Percentiles rank a stretch among this genome's conserved stretches.
These are phyloP conservation scores for Ctenodactylus gundi DNA, from an alignment of 2,113 vertebrate genomes.

Conservation along the genomic window DNA sequence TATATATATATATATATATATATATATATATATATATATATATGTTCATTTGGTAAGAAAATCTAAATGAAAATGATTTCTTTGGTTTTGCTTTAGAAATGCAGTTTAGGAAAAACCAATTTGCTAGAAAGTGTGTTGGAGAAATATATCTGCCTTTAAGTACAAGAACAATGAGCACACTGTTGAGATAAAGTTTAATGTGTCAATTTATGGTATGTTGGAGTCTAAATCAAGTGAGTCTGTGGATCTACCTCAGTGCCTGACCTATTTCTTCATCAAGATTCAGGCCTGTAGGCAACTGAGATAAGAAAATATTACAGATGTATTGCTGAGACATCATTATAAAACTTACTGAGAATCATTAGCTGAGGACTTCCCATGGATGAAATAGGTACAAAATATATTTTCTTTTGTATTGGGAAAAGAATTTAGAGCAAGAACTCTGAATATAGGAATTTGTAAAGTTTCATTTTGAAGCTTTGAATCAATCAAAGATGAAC, in stretches of 20 bases:
- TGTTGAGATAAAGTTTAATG: background rate
- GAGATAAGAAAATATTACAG: background rate
- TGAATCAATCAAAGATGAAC: background rate
- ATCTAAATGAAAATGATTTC: background rate
- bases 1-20: too few species aligned
- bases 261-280: background rate
- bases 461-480: background rate
- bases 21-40: too few species aligned
- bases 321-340: background rate
- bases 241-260: too few species aligned
- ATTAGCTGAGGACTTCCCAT: background rate
- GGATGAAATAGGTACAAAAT: background rate
- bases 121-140: background rate
- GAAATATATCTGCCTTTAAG: background rate
- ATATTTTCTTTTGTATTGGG: background rate
- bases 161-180: background rate
- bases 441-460: background rate
- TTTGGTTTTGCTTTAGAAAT: conserved; percentile 7
- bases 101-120: background rate
- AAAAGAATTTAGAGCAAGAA: background rate
- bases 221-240: background rate
- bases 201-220: background rate
- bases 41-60: background rate
- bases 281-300: background rate
- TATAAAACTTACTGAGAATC: background rate